Evolutionary conservation across 2,888 invertebrate genomes (phyloP), one percentile per base, ranked within the genome.

Genomic region (Bruchidius siliquastri): DNA sequence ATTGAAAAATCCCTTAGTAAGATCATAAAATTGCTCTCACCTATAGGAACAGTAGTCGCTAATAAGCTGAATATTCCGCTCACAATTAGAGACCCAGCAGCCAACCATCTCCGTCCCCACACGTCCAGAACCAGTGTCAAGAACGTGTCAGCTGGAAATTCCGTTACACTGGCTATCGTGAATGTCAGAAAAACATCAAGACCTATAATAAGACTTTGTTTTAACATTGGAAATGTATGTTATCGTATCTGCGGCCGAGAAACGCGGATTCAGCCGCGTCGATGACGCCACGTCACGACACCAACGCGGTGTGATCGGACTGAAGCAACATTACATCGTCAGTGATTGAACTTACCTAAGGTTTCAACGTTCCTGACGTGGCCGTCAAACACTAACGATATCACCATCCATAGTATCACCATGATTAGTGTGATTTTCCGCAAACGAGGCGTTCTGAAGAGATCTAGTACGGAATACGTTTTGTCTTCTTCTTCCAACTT

Each of bases 281-380:
- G n/a, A n/a, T n/a, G n/a, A n/a, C n/a, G n/a, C n/a, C n/a, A n/a
- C n/a, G n/a, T n/a, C n/a, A n/a, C n/a, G n/a, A n/a, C n/a, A n/a
- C n/a, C n/a, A n/a, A n/a, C n/a, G n/a, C n/a, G n/a, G n/a, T n/a
- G n/a, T n/a, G n/a, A n/a, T n/a, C n/a, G n/a, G n/a, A n/a, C n/a
- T n/a, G n/a, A n/a, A n/a, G n/a, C n/a, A n/a, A n/a, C n/a, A n/a
- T n/a, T n/a, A n/a, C n/a, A n/a, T n/a, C n/a, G n/a, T n/a, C n/a
- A n/a, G n/a, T n/a, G 26, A 26, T 67, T 67, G 4, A 21, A 68
- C 22, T 68, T 20, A 0, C 95, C 95, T 68, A 96, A 86, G 13
- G 95, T 93, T 0, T 94, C 94, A 0, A 96, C 95, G 83, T 96
- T 96, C 82, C 96, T 89, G 20, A 96, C 95, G 83, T 96, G 96